phyloP scores from a whole-genome alignment of 2,797 vertebrate genomes.

The Mallotus villosus region DNA sequence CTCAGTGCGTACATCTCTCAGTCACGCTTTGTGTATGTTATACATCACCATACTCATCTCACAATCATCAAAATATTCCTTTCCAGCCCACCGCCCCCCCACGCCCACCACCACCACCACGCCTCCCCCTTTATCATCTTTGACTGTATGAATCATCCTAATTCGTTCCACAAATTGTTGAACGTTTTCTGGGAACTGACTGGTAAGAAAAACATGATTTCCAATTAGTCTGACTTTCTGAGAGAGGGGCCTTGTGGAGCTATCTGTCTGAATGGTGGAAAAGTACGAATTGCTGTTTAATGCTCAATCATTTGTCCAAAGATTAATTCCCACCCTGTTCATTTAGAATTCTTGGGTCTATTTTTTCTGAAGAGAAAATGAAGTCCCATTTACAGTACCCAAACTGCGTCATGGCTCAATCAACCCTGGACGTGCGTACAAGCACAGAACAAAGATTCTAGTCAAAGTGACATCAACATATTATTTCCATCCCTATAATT shows the following conservation, averaged over 20 bases:
- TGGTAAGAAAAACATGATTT: not conserved
- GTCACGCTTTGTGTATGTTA: not conserved
- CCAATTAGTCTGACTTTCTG: not conserved
- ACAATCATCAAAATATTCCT: no score
- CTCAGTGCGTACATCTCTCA: not conserved
- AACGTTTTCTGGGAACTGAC: not conserved
- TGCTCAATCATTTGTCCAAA: not conserved
- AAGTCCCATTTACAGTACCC: not conserved
- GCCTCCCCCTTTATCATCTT: not conserved
- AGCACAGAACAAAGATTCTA: not conserved
- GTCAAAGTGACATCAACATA: not conserved
- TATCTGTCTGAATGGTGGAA: not conserved
- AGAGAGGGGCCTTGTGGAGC: not conserved
- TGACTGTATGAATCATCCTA: not conserved
- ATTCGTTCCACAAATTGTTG: not conserved
- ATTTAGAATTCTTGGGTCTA: not conserved
- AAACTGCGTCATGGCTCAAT: not conserved
- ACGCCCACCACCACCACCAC: no score
- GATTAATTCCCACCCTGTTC: not conserved
- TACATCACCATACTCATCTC: not conserved
- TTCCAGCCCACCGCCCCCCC: no score
- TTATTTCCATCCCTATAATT: not conserved
- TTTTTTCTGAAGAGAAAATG: not conserved
- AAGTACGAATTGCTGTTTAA: not conserved
- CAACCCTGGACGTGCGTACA: not conserved